These are phyloP conservation scores for Siderastrea siderea DNA, from an alignment of 92 coral and sea anemone genomes.

Conservation along the genomic window DNA sequence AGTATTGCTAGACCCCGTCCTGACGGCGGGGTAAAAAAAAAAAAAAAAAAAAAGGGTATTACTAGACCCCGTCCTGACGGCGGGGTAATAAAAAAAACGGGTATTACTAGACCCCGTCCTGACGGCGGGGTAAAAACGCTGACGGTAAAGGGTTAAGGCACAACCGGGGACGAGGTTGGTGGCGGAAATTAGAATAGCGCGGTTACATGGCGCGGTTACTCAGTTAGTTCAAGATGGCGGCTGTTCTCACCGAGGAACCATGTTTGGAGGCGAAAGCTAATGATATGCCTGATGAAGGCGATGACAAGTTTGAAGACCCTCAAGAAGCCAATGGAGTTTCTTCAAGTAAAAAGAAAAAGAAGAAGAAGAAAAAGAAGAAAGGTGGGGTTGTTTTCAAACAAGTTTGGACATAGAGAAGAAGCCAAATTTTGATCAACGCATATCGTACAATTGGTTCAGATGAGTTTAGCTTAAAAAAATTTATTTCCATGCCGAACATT, in stretches of 20 bases:
- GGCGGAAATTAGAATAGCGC: background rate
- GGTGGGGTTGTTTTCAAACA: constrained; percentile 42
- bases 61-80: no score
- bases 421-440: background rate
- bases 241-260: constrained; percentile 52
- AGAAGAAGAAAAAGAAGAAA: constrained; percentile 88
- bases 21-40: no score
- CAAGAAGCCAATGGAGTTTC: constrained; percentile 39
- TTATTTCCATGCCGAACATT: no score
- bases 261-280: constrained; percentile 23
- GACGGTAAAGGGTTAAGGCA: no score
- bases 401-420: background rate
- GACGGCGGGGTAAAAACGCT: no score
- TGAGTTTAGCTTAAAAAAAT: no score
- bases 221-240: constrained; percentile 73
- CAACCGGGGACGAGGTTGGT: background rate
- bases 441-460: no score
- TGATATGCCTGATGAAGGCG: constrained; percentile 14
- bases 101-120: no score
- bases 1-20: no score
- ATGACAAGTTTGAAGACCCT: constrained; percentile 70
- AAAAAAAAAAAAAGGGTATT: no score
- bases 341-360: constrained; percentile 83
- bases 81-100: no score
- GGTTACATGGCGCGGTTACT: constrained; percentile 53